Conservation (phyloP, 2,797 vertebrate genomes). For the Acipenser ruthenus region DNA sequence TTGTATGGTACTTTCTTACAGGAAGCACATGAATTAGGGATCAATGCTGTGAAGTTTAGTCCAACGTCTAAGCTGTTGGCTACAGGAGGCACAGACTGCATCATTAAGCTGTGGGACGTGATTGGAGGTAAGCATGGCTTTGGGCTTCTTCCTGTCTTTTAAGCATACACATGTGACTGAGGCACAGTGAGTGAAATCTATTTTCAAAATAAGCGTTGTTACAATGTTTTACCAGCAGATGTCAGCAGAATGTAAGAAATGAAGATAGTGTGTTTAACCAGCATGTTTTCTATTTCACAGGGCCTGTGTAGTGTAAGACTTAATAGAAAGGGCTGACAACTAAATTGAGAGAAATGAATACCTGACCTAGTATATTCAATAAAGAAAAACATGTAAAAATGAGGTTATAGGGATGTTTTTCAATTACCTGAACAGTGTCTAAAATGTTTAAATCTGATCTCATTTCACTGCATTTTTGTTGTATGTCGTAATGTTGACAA, state of each 20-base stretch:
- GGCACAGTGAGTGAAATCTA: neutral
- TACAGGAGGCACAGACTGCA: constrained; percentile 70
- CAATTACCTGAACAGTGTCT: too few species aligned
- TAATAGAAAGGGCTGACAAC: too few species aligned
- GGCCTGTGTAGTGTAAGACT: too few species aligned
- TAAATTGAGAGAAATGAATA: too few species aligned
- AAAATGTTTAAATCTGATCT: too few species aligned
- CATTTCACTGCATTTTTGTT: too few species aligned
- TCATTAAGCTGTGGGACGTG: constrained; percentile 74
- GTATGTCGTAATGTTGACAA: too few species aligned
- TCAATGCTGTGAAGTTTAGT: constrained; percentile 71
- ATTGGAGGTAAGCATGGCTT: constrained; percentile 49
- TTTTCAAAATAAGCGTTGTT: neutral
- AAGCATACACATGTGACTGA: neutral
- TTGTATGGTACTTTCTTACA: constrained; percentile 28
- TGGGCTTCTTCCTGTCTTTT: too few species aligned
- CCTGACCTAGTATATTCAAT: too few species aligned
- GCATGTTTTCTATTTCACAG: neutral
- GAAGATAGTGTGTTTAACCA: neutral
- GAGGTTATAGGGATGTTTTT: too few species aligned
- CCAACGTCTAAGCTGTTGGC: constrained; percentile 63
- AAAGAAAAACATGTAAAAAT: too few species aligned
- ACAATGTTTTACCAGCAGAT: neutral
- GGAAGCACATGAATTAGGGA: constrained; percentile 75
- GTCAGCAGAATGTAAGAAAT: neutral